Evolutionary conservation across 2,113 vertebrate genomes (phyloP).

Genomic region (Arothron firmamentum): DNA sequence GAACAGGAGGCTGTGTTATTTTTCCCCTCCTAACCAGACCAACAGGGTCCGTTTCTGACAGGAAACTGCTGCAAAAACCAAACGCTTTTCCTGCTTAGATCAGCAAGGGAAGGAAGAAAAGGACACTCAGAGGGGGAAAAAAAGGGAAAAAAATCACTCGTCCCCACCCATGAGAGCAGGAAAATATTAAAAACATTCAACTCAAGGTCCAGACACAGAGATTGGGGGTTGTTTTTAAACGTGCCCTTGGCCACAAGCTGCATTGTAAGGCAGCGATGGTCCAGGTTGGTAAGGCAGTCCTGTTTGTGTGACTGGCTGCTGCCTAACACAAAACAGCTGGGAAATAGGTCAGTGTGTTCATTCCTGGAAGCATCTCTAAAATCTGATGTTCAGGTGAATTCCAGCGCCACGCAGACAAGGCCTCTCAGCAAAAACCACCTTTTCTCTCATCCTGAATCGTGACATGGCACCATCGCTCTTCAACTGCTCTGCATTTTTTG

Average conservation of each 20-base stretch:
- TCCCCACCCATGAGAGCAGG: slow-evolving; percentile 52
- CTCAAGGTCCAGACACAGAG: not conserved
- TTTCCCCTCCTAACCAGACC: slow-evolving; percentile 25
- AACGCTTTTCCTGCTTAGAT: slow-evolving; percentile 74
- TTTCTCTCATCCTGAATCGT: not conserved
- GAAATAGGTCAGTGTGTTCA: slow-evolving; percentile 11
- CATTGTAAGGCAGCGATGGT: not conserved
- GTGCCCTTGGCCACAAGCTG: not conserved
- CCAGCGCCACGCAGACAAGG: not conserved
- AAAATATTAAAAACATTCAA: slow-evolving; percentile 48
- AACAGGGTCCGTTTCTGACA: slow-evolving; percentile 61
- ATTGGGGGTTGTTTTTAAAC: not conserved
- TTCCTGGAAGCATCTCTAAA: not conserved
- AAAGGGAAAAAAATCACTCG: slow-evolving; percentile 12
- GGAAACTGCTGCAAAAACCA: slow-evolving; percentile 68
- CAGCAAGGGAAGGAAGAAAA: slow-evolving; percentile 64
- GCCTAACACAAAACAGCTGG: slow-evolving; percentile 8
- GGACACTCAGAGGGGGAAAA: not conserved
- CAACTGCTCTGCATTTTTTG: not conserved
- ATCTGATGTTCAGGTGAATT: not conserved
- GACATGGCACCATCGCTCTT: too few relatives aligned
- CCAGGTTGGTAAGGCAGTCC: not conserved
- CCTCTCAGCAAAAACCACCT: not conserved
- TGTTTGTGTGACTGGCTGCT: slow-evolving; percentile 3
- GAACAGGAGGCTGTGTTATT: slow-evolving; percentile 17